Base-by-base conservation (phyloP, 2,888 invertebrate species). In the Drosophila percnosoma region DNA sequence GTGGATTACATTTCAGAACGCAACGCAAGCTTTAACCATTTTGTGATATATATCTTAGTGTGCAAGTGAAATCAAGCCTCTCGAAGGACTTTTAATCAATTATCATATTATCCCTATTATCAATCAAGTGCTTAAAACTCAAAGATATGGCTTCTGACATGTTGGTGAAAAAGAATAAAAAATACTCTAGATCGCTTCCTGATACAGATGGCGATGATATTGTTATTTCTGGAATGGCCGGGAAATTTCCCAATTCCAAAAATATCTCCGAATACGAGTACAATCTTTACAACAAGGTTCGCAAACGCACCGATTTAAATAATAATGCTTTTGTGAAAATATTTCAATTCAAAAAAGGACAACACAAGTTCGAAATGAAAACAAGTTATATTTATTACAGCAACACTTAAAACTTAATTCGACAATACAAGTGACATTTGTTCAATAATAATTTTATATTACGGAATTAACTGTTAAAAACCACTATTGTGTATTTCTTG, bases 171-270 rank as follows among this genome's bases (percentile, higher is more conserved):
- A 89, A 90, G 31, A 49, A 80, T 72, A 91, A 91, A 70, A 92
- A 91, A 62, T 89, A 77, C 62, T 91, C 92, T 0, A 78, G 93
- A 69, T 66, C 89, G n/a, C 87, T 65, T 64, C 91, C 92, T 2
- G 92, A 92, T n/a, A 86, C 92, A 29, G 92, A 92, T 55, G 94
- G 93, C 3, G 94, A 94, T 78, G 94, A 94, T 78, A 92, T 95
- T 66, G 95, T 95, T 13, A 94, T 95, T 55, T 93, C 94, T 61
- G 95, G 95, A 38, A 94, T 95, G 87, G 92, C 95, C 1, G 95
- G 95, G 29, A 91, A 95, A 71, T 95, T 96, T 83, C 96, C 96
- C 1, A 95, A 95, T 82, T 95, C 95, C 0, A 94, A 94, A 55
- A 95, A 94, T 90, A 93, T 96, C 48, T 91, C 93, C 45, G 95